Evolutionary conservation across 2,113 vertebrate genomes (phyloP).

Genomic region (Silurus glanis): DNA sequence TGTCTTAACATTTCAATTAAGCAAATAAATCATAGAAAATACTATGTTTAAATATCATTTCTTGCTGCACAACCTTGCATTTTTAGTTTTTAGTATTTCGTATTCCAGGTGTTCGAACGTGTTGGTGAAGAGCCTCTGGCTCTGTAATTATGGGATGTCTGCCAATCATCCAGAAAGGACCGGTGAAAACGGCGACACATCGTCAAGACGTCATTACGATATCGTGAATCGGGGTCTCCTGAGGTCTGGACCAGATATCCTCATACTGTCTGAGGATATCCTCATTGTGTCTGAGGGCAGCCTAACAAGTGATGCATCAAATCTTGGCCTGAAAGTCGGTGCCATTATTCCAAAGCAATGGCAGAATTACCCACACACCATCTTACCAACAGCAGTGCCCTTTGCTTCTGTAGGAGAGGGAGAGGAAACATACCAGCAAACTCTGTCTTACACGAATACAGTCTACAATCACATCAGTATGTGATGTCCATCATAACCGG

Average conservation of each 20-base stretch:
- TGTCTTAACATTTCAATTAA: too few relatives aligned
- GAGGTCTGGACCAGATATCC: not conserved
- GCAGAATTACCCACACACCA: not conserved
- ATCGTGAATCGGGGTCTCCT: not conserved
- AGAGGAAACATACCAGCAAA: not conserved
- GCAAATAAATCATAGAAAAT: too few relatives aligned
- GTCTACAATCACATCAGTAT: not conserved
- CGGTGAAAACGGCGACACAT: not conserved
- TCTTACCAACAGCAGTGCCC: not conserved
- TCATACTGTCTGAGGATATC: too few relatives aligned
- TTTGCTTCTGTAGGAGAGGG: not conserved
- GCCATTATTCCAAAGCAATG: not conserved
- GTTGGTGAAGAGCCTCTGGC: not conserved
- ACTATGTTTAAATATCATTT: too few relatives aligned
- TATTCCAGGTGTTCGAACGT: not conserved
- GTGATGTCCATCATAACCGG: not conserved
- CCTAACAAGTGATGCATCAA: not conserved
- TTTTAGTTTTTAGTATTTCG: too few relatives aligned
- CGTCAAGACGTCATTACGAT: not conserved
- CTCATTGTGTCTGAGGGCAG: too few relatives aligned
- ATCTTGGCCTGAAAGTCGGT: not conserved
- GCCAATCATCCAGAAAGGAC: not conserved
- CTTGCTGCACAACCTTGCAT: too few relatives aligned
- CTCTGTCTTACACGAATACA: not conserved
- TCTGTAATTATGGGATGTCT: not conserved